Conservation (phyloP, 2,113 vertebrate genomes). For the Hiodon tergisus region DNA sequence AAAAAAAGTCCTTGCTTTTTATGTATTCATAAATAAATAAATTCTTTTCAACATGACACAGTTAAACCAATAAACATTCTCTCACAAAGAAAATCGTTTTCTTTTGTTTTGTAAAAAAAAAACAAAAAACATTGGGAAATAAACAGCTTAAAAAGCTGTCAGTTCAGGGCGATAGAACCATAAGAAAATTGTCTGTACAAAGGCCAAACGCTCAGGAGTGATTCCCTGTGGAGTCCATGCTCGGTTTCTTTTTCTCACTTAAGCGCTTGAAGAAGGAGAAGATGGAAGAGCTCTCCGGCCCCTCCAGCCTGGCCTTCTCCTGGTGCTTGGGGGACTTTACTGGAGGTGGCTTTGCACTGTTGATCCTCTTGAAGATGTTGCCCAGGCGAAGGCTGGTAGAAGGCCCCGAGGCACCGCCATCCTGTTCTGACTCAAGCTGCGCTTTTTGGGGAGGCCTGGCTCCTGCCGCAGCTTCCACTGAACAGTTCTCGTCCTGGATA, state of each 20-base stretch:
- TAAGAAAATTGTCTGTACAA: no score
- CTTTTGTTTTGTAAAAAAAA: no score
- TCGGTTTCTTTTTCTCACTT: conserved; percentile 41
- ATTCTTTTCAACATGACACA: no score
- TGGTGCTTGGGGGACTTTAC: neutral
- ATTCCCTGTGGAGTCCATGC: conserved; percentile 33
- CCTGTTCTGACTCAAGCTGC: conserved; percentile 1
- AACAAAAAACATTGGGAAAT: no score
- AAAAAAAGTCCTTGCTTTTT: no score
- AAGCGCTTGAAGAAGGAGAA: conserved; percentile 59
- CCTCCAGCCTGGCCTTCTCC: conserved; percentile 2
- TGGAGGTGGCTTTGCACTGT: conserved; percentile 19
- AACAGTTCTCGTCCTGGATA: neutral
- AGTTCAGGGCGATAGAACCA: no score
- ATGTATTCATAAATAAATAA: no score
- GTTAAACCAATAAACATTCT: no score
- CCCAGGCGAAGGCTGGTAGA: conserved; percentile 11
- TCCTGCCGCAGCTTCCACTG: neutral
- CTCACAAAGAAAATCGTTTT: no score
- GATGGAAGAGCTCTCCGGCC: conserved; percentile 42
- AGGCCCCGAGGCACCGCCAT: conserved; percentile 18
- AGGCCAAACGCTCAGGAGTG: conserved; percentile 1
- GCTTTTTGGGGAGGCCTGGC: conserved; percentile 7
- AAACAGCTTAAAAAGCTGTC: no score
- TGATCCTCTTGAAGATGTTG: conserved; percentile 23